Conservation (phyloP, 2,888 invertebrate species). For the Sinopyrophorus schimmeli region DNA sequence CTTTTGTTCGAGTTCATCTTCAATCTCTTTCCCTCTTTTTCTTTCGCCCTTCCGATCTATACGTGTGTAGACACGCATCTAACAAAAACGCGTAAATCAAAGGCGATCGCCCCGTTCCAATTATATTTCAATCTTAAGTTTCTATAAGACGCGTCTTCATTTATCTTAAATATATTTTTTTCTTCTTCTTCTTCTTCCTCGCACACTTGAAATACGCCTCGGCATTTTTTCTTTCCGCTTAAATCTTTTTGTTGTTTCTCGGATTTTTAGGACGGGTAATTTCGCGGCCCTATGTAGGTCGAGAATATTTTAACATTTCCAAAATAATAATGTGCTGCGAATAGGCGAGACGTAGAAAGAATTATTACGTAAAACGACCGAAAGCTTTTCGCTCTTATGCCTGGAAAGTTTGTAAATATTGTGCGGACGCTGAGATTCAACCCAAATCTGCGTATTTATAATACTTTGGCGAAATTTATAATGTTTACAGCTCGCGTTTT, state of each 20-base stretch:
- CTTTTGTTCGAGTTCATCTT: conserved; percentile 22
- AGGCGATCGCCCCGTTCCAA: conserved; percentile 1
- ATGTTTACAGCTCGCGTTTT: no score
- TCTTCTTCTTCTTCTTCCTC: no score
- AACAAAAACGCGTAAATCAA: conserved; percentile 12
- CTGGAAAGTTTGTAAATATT: conserved; percentile 22
- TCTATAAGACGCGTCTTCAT: conserved; percentile 1
- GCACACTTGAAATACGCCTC: no score
- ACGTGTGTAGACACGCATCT: conserved; percentile 9
- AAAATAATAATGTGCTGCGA: conserved; percentile 7
- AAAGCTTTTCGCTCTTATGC: conserved; percentile 20
- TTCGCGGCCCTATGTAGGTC: conserved; percentile 8
- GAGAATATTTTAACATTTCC: conserved; percentile 3
- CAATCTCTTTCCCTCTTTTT: conserved; percentile 18
- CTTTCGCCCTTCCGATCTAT: conserved; percentile 11
- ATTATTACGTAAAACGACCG: conserved; percentile 17
- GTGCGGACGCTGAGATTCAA: conserved; percentile 16
- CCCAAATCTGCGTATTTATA: conserved; percentile 18
- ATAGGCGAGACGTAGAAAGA: conserved; percentile 10
- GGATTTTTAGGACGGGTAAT: conserved; percentile 11
- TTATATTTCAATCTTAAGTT: conserved; percentile 3
- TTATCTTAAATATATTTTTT: no score
- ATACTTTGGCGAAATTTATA: conserved; percentile 16
- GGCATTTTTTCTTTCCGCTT: not conserved
- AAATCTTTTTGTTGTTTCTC: not conserved